Evolutionary conservation across 2,797 vertebrate species (phyloP), one percentile per base, ranked within the genome.

Genomic region (Rhynchonycteris naso): DNA sequence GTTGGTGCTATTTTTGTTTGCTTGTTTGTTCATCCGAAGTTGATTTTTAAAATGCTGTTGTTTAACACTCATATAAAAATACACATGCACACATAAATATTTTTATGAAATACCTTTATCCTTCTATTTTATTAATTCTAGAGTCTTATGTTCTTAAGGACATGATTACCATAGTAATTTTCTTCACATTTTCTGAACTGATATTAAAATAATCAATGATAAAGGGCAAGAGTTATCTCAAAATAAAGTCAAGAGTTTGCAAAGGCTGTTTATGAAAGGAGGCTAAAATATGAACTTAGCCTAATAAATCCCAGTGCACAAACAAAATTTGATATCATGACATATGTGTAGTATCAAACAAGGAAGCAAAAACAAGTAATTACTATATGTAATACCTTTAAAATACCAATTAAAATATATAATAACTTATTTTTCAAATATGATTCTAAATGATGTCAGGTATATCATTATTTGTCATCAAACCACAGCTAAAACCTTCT

Each of bases 141-240:
- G 0, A 9, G 24, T 88, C 97, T 96, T 96, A 97, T 97, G 93
- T 89, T 93, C 96, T 97, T 93, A 95, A 92, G 91, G 86, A 93
- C 90, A 30, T 96, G 80, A 96, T 97, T 97, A 38, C 93, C 97
- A 96, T 66, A 88, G 78, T 91, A 97, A 88, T 94, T 94, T 94
- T 97, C 78, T 97, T 97, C 88, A 93, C 74, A 96, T 97, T 89
- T 97, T 94, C 91, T 96, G 88, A 97, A 93, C 82, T 95, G 56
- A 97, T 96, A 91, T 92, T 97, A 88, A 93, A 97, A 97, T 76
- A 97, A 97, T 97, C 91, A 96, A 91, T 97, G 95, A 81, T 82
- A 18, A 91, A 90, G 11, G 26, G n/a, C 97, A 22, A 96, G 19
- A 95, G 59, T 80, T 96, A 95, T 71, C 78, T 96, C 90, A 97